phyloP scores from a whole-genome alignment of 2,797 vertebrate genomes.

The Tokudaia muenninki region DNA sequence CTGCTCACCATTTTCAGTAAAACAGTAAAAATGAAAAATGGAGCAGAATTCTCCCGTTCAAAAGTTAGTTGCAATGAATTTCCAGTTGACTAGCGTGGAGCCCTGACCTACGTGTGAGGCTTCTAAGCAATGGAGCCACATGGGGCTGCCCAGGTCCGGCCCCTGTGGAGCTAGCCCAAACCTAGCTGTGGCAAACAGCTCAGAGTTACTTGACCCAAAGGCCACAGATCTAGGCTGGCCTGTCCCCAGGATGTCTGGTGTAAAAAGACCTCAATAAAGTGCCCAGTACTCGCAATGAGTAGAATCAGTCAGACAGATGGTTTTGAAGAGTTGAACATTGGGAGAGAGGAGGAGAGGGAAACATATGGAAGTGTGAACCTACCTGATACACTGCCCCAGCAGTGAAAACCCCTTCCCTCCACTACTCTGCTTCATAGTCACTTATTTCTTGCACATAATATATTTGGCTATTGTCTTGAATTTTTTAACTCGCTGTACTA shows the following conservation, averaged over 20 bases:
- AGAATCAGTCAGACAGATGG: background rate
- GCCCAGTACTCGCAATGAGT: background rate
- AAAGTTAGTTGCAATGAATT: conserved; percentile 1
- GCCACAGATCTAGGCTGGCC: background rate
- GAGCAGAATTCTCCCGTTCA: background rate
- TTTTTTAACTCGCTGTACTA: background rate
- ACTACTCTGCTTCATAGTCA: background rate
- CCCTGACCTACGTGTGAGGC: background rate
- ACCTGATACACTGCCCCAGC: background rate
- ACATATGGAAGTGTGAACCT: background rate
- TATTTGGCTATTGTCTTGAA: background rate
- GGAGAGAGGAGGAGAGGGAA: background rate
- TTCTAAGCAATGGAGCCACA: background rate
- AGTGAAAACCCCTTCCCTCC: background rate
- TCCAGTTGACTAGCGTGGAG: background rate
- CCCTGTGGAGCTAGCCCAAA: background rate
- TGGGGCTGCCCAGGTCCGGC: background rate
- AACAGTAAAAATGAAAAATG: conserved; percentile 43
- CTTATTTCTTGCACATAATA: background rate
- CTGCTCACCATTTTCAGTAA: background rate
- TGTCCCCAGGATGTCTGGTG: background rate
- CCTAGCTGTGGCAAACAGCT: background rate
- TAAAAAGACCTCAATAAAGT: conserved; percentile 9
- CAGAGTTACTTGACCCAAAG: conserved; percentile 11
- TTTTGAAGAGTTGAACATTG: conserved; percentile 9